Evolutionary conservation across 2,888 invertebrate species (phyloP), one percentile per base, ranked within the genome.

Genomic region (Habroteleia sp.): DNA sequence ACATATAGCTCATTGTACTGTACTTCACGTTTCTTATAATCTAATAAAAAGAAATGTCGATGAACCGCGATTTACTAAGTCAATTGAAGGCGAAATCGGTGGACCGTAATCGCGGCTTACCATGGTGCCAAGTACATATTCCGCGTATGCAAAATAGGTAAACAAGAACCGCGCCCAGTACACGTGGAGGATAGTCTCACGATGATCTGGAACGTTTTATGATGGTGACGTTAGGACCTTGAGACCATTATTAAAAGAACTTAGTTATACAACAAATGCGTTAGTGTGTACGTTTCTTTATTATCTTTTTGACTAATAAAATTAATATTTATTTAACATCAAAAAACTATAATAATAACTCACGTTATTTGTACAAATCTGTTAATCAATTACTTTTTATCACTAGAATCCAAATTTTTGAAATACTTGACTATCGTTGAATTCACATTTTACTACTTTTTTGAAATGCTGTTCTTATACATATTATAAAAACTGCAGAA

Each of bases 141-240:
- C 44, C 11, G 46, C 37, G 50, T 65, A 74, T 39, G 66, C 11
- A 50, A 27, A 56, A 50, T 52, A 44, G 31, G 78, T 78, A 82
- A 84, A 81, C 80, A 84, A 83, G 80, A 82, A 84, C 85, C 85
- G 82, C 85, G 76, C 85, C 85, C 80, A 85, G 72, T 63, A 69
- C 69, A 79, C 76, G 72, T 54, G 77, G 76, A 81, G 80, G 80
- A 84, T 79, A 82, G 82, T 85, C 86, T 73, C 85, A 85, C 87
- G 86, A 85, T 82, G 84, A 86, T 85, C 84, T 82, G 79, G 81
- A 83, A 84, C 79, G 77, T 60, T n/a, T 71, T 65, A 72, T 63
- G 69, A 76, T 72, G 74, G 48, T 33, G 56, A 76, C 72, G 58
- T 16, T 13, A 35, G 62, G 81, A 79, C 87, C 85, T 86, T 85